These are phyloP conservation scores for Odontomyia ornata DNA, from an alignment of 2,888 invertebrate species.

Conservation along the genomic window DNA sequence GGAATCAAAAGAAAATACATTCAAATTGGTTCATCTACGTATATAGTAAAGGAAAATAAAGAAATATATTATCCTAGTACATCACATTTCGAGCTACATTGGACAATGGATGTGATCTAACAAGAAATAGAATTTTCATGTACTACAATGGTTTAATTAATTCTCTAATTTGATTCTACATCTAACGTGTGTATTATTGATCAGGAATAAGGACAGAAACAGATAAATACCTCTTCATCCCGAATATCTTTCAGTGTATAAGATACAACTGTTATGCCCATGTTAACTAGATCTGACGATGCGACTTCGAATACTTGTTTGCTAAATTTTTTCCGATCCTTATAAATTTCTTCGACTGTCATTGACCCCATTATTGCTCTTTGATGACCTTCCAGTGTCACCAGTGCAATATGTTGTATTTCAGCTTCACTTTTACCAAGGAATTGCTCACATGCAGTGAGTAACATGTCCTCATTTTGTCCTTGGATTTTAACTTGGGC, in stretches of 20 bases:
- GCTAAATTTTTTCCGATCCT: constrained; percentile 94
- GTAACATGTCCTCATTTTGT: constrained; percentile 77
- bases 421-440: constrained; percentile 87
- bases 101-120: background rate
- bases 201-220: background rate
- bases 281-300: constrained; percentile 92
- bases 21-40: constrained; percentile 44
- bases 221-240: constrained; percentile 87
- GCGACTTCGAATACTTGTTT: constrained; percentile 95
- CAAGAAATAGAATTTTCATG: too few relatives aligned
- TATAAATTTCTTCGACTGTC: constrained; percentile 97
- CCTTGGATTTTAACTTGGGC: constrained; percentile 91
- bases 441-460: constrained; percentile 92
- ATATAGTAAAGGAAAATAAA: constrained; percentile 33
- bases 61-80: background rate
- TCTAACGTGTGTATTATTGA: background rate
- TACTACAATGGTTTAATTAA: background rate
- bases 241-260: constrained; percentile 94
- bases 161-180: background rate
- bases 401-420: constrained; percentile 90
- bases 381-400: constrained; percentile 93
- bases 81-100: background rate
- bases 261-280: constrained; percentile 95
- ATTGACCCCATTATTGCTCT: constrained; percentile 96
- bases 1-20: constrained; percentile 46